Evolutionary conservation across 2,888 invertebrate genomes (phyloP), one percentile per base, ranked within the genome.

Genomic region (Torymus aiolomorphi): DNA sequence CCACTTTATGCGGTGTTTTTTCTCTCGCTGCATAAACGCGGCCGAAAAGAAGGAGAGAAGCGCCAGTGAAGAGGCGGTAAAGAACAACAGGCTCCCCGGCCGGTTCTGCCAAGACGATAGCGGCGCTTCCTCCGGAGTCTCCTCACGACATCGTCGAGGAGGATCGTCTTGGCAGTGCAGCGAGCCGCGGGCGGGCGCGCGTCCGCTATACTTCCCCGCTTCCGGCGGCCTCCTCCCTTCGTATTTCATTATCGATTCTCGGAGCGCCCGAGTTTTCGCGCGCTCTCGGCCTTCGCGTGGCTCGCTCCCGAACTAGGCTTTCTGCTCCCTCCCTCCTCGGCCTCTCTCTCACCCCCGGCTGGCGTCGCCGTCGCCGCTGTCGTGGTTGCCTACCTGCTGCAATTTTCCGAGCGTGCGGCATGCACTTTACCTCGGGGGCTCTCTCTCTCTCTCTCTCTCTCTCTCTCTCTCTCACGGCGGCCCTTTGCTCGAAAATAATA

Each of bases 181-280:
- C 31, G 5, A 2, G 4, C 31, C 31, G 31, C 31, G 31, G 31
- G 3, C 1, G 31, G 24, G 14, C 54, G 3, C 31, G 31, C 20
- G 18, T 54, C 24, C 57, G 31, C 31, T n/a, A n/a, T 31, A 16
- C 20, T 49, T 16, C 5, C 24, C 51, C 49, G 8, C 56, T 31
- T 31, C 31, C 31, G 31, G 11, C 51, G 12, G 18, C 67, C 20
- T 24, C 51, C 10, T 54, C 51, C 24, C 14, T 56, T 70, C 70
- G 70, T 76, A 76, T 70, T 76, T 70, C 57, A 63, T 76, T 70
- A 76, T 76, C 70, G 76, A 76, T 76, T 70, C 70, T 54, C 56
- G 31, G 57, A 24, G 62, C 49, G 62, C 62, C 54, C 72, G 62
- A 75, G 72, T 73, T 73, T 73, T 73, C 71, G 71, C 49, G 59